These are phyloP conservation scores for Lucilia cuprina DNA, from an alignment of 1,140 invertebrate species.

Conservation along the genomic window DNA sequence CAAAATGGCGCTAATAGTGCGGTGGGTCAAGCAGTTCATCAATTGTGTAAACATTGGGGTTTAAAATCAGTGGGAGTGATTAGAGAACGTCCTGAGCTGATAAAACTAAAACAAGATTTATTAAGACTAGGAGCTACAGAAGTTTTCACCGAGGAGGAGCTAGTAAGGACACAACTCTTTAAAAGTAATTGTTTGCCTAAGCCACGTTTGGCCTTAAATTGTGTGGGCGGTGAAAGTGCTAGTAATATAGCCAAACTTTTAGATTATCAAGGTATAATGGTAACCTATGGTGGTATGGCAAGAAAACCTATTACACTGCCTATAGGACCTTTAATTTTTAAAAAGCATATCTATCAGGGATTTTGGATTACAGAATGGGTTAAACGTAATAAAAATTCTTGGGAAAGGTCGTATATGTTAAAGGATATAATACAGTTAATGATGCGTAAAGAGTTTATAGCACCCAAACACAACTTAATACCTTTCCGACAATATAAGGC, in stretches of 20 bases:
- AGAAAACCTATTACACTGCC: slow-evolving; percentile 83
- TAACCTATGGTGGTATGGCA: slow-evolving; percentile 98
- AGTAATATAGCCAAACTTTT: slow-evolving; percentile 81
- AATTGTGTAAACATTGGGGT: slow-evolving; percentile 79
- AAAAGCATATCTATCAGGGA: slow-evolving; percentile 81
- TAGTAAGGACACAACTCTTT: slow-evolving; percentile 75
- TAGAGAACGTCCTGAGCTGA: slow-evolving; percentile 77
- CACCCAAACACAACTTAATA: slow-evolving; percentile 76
- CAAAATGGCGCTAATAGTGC: slow-evolving; percentile 97
- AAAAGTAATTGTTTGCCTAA: slow-evolving; percentile 69
- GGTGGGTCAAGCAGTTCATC: slow-evolving; percentile 93
- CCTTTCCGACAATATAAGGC: slow-evolving; percentile 75
- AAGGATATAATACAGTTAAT: slow-evolving; percentile 76
- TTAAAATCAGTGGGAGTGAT: slow-evolving; percentile 87
- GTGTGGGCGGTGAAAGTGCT: slow-evolving; percentile 89
- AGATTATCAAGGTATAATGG: slow-evolving; percentile 76
- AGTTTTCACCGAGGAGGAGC: slow-evolving; percentile 89
- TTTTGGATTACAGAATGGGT: slow-evolving; percentile 96
- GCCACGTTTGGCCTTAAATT: slow-evolving; percentile 89
- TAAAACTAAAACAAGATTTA: slow-evolving; percentile 75
- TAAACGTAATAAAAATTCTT: slow-evolving; percentile 65
- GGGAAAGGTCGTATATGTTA: slow-evolving; percentile 74
- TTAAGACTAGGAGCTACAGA: slow-evolving; percentile 79
- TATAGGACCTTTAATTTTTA: slow-evolving; percentile 90
- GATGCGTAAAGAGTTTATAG: slow-evolving; percentile 71